These are phyloP conservation scores for Aurelia aurita DNA, from an alignment of 30 jellyfish, hydroid and myxozoan genomes.

Conservation along the genomic window DNA sequence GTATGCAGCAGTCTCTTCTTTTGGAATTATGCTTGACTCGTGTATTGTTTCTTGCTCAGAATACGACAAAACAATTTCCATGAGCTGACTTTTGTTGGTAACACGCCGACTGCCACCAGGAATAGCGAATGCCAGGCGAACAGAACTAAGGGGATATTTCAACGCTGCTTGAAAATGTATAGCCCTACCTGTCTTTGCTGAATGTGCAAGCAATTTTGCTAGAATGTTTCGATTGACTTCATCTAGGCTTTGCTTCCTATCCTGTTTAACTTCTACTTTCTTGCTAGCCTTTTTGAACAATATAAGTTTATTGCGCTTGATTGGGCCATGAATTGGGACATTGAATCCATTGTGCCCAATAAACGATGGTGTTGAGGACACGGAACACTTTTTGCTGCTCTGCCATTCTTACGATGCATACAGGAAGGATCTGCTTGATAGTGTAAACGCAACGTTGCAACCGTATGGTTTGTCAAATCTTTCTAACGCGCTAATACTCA, in stretches of 20 bases:
- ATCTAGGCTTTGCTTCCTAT: conserved; percentile 3
- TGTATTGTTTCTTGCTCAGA: conserved; percentile 6
- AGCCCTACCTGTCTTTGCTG: conserved; percentile 24
- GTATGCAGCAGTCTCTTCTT: conserved; percentile 49
- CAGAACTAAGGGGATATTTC: conserved; percentile 47
- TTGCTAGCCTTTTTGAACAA: no score
- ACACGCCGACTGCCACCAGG: conserved; percentile 18
- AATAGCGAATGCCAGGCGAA: conserved; percentile 12
- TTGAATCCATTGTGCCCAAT: no score
- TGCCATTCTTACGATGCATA: no score
- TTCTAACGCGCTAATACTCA: no score
- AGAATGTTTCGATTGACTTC: conserved; percentile 32
- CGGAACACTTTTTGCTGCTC: no score
- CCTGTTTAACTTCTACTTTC: not conserved
- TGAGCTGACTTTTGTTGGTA: conserved; percentile 31
- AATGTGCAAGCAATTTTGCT: conserved; percentile 34
- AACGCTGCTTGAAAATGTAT: conserved; percentile 31
- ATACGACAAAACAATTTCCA: conserved; percentile 51
- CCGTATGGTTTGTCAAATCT: no score
- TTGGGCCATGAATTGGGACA: no score
- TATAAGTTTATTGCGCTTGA: no score
- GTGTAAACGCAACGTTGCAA: no score
- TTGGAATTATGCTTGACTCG: conserved; percentile 34
- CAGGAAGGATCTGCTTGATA: no score
- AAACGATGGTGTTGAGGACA: no score